A percentile compares a stretch with the other conserved stretches of the same genome.
These are phyloP conservation scores for Thecophora atra DNA, from an alignment of 2,888 invertebrate species.

Conservation along the genomic window DNA sequence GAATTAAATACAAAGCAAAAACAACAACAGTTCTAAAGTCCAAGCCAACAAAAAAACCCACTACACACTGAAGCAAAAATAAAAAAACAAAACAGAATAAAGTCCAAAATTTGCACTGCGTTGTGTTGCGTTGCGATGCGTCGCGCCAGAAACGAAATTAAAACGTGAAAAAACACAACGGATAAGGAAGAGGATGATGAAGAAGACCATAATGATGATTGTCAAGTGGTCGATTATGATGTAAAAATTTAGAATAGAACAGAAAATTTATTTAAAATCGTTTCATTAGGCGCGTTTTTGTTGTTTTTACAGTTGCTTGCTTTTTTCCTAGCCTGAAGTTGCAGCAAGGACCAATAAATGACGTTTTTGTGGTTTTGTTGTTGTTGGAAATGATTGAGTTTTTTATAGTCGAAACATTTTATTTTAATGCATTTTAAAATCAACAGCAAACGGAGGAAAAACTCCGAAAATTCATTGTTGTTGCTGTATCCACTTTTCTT, in stretches of 20 bases:
- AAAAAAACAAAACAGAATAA: constrained; percentile 6
- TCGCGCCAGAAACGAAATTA: neutral
- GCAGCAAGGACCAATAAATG: neutral
- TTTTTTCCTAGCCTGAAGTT: too few species aligned
- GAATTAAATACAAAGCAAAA: constrained; percentile 5
- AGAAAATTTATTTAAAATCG: constrained; percentile 19
- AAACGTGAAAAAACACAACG: constrained; percentile 21
- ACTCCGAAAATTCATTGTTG: neutral
- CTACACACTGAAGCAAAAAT: neutral
- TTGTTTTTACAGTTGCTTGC: neutral
- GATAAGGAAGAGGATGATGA: neutral
- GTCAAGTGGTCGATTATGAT: too few species aligned
- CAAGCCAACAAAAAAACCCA: neutral
- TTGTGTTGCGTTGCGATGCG: neutral
- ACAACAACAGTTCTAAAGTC: constrained; percentile 24
- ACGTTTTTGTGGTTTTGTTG: constrained; percentile 4
- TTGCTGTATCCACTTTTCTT: neutral
- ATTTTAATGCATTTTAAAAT: neutral
- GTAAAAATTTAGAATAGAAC: constrained; percentile 16
- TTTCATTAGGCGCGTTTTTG: neutral
- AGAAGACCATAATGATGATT: neutral
- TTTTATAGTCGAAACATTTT: neutral
- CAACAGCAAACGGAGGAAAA: neutral
- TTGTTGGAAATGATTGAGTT: constrained; percentile 15
- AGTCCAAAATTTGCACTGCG: constrained; percentile 26